Evolutionary conservation across 2,797 vertebrate species (phyloP), one percentile per base, ranked within the genome.

Genomic region (Spinibarbus caldwelli): DNA sequence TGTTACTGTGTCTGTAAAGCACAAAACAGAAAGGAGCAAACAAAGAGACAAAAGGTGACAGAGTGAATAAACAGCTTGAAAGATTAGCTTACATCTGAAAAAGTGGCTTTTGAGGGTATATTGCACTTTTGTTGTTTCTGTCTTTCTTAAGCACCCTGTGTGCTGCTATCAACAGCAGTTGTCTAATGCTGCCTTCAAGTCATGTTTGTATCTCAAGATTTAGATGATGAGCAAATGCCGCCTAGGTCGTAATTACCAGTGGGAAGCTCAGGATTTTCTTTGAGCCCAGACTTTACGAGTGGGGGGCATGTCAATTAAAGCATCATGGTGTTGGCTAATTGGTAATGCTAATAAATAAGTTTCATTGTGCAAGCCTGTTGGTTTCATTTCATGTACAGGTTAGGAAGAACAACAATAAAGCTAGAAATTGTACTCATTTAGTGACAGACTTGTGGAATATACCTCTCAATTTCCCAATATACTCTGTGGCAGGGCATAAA

Each of bases 1-100:
- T 45, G 80, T 88, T 86, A 70, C 49, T 12, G 31, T 31, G 66
- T 71, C 67, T 83, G 71, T 75, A 64, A 75, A 83, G 71, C 15
- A 64, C 71, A 49, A 75, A 83, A 83, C 81, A 75, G 23, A 34
- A 36, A 8, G 52, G 23, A 10, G 34, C 59, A 78, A 78, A 49
- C 31, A 75, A 59, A 23, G 71, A 49, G 81, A 64, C 71, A 75
- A 83, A 83, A 62, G 43, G 72, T 64, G 81, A 75, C 57, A 29
- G 41, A 31, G 29, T 6, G 34, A 75, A 64, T 75, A 75, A 64
- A 75, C 81, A 49, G 71, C 43, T 31, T 75, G 71, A 36, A 66
- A 36, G 57, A 49, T 49, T 49, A 47, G 31, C n/a, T 36, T 36
- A 4, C 21, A 12, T 73, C 52, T 75, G 81, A 83, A 66, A 29